A percentile compares a stretch with the other conserved stretches of the same genome.
Evolutionary conservation across 2,797 vertebrate species (phyloP).

Genomic region (Cossypha niveicapilla): DNA sequence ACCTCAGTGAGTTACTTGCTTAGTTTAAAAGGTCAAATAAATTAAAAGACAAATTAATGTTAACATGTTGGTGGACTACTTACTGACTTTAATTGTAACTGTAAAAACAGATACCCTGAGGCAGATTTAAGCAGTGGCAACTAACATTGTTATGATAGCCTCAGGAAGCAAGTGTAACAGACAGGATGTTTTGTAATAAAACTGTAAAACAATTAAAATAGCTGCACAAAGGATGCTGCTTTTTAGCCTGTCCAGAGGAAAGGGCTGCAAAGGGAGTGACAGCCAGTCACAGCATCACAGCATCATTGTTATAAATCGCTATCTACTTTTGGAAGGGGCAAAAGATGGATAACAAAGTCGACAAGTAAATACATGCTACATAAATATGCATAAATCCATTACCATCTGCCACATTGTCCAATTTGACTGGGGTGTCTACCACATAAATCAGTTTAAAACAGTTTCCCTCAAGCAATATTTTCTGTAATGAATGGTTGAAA

Average conservation of each 20-base stretch:
- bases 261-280: slow-evolving; percentile 34
- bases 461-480: slow-evolving; percentile 65
- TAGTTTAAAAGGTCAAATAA: slow-evolving; percentile 75
- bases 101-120: slow-evolving; percentile 72
- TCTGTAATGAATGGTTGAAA: slow-evolving; percentile 68
- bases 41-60: slow-evolving; percentile 74
- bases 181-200: slow-evolving; percentile 79
- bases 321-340: slow-evolving; percentile 57
- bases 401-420: slow-evolving; percentile 72
- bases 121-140: slow-evolving; percentile 66
- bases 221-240: slow-evolving; percentile 63
- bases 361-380: slow-evolving; percentile 72
- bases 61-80: slow-evolving; percentile 72
- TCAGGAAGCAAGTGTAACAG: slow-evolving; percentile 71
- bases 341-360: slow-evolving; percentile 71
- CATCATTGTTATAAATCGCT: slow-evolving; percentile 62
- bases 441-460: slow-evolving; percentile 75
- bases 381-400: slow-evolving; percentile 77
- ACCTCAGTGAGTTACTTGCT: slow-evolving; percentile 63
- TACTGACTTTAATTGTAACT: slow-evolving; percentile 73
- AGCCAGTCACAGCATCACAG: slow-evolving; percentile 46
- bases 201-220: slow-evolving; percentile 78
- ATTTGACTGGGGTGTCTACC: slow-evolving; percentile 68
- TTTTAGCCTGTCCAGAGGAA: slow-evolving; percentile 61
- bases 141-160: slow-evolving; percentile 72